Conservation (phyloP, 2,888 invertebrate genomes). For the Drosophila percnosoma region DNA sequence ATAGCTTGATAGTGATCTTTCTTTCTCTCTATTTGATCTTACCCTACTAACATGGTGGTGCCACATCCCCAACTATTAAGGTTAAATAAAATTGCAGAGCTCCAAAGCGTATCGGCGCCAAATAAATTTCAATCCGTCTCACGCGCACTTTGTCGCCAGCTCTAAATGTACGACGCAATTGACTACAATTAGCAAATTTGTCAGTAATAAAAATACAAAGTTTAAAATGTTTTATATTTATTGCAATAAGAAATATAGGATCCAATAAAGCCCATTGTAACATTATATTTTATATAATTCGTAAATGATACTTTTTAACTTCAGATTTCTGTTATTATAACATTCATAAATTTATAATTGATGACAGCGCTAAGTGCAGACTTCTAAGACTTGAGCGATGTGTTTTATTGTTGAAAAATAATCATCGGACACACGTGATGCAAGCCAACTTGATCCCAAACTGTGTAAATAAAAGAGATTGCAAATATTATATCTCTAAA, state of each 20-base stretch:
- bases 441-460: conserved; percentile 91
- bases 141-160: not conserved
- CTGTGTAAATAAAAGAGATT: conserved; percentile 83
- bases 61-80: not conserved
- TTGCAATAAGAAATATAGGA: not conserved
- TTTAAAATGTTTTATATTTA: not conserved
- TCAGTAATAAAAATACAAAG: not conserved
- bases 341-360: not conserved
- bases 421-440: conserved; percentile 84
- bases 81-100: not conserved
- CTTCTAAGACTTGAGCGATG: conserved; percentile 27
- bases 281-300: not conserved
- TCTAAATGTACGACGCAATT: not conserved
- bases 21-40: too few relatives aligned
- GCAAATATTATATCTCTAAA: not conserved
- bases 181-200: not conserved
- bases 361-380: conserved; percentile 18
- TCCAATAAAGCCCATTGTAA: not conserved
- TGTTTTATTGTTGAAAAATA: conserved; percentile 31
- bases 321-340: not conserved
- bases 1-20: not conserved
- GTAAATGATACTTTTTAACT: not conserved
- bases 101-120: too few relatives aligned
- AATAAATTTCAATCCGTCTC: too few relatives aligned
- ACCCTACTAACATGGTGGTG: too few relatives aligned